Evolutionary conservation across 2,797 vertebrate genomes (phyloP).

Genomic region (Ficedula albicollis): DNA sequence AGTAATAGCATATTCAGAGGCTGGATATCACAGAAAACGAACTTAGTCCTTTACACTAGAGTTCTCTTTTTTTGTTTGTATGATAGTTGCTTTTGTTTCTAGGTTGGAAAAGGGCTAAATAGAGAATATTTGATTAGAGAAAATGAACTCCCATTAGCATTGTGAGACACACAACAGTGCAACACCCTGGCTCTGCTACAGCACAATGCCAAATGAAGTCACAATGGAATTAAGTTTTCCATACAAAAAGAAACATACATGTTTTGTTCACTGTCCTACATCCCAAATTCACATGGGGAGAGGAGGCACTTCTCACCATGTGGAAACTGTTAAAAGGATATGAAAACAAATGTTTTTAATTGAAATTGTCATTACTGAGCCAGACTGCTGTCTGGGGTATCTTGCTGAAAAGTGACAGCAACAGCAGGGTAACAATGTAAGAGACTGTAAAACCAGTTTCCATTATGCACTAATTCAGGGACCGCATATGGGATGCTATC

Average conservation of each 20-base stretch:
- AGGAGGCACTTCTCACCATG: conserved; percentile 31
- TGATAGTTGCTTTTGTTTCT: not conserved
- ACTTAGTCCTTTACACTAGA: not conserved
- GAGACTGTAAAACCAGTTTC: conserved; percentile 25
- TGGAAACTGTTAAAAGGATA: conserved; percentile 38
- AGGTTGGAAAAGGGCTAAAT: not conserved
- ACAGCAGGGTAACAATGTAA: conserved; percentile 47
- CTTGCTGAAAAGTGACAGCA: conserved; percentile 57
- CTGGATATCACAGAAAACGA: not conserved
- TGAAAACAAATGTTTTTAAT: conserved; percentile 69
- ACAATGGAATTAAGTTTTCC: not conserved
- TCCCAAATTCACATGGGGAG: not conserved
- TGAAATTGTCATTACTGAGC: conserved; percentile 57
- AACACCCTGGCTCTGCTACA: not conserved
- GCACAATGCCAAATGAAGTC: not conserved
- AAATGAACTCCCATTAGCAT: not conserved
- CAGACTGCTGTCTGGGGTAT: conserved; percentile 34
- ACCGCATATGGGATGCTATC: conserved; percentile 24
- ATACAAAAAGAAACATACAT: not conserved
- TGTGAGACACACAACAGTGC: not conserved
- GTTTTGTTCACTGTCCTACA: not conserved
- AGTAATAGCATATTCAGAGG: not conserved
- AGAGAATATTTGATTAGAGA: not conserved
- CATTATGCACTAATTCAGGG: conserved; percentile 15
- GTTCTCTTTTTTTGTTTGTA: not conserved